phyloP scores from a whole-genome alignment of 2,797 vertebrate species.

The Emydoidea blandingii region DNA sequence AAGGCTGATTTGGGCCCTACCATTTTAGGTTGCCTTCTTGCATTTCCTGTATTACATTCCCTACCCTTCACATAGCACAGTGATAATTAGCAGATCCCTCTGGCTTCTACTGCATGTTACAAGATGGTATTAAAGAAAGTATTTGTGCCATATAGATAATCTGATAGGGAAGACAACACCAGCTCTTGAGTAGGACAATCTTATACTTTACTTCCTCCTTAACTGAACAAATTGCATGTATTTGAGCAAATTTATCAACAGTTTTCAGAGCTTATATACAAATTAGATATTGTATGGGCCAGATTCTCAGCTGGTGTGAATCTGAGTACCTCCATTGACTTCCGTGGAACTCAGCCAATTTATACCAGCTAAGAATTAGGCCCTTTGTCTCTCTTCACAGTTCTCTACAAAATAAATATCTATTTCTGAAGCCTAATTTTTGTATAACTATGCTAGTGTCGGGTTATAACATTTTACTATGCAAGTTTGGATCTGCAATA shows the following conservation, averaged over 20 bases:
- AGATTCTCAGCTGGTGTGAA: not conserved
- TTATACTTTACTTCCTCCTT: not conserved
- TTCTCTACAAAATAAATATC: not conserved
- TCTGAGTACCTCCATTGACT: not conserved
- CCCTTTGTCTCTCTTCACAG: not conserved
- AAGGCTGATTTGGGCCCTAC: not conserved
- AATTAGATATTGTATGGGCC: not conserved
- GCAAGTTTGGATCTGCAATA: not conserved
- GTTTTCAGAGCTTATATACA: not conserved
- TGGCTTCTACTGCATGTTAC: not conserved
- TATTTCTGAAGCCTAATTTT: not conserved
- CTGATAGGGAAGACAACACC: rapidly evolving
- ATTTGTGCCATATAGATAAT: not conserved
- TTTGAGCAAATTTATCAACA: not conserved
- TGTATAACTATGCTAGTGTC: not conserved
- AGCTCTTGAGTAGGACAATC: not conserved
- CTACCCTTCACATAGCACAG: not conserved
- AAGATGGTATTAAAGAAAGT: not conserved
- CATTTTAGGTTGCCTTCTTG: not conserved
- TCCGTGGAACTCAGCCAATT: not conserved
- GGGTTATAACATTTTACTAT: not conserved
- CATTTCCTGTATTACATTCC: not conserved
- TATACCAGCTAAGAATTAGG: not conserved
- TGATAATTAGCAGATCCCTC: not conserved
- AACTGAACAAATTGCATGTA: not conserved